phyloP scores from a whole-genome alignment of 2,888 invertebrate genomes.

The Cantharis rufa region DNA sequence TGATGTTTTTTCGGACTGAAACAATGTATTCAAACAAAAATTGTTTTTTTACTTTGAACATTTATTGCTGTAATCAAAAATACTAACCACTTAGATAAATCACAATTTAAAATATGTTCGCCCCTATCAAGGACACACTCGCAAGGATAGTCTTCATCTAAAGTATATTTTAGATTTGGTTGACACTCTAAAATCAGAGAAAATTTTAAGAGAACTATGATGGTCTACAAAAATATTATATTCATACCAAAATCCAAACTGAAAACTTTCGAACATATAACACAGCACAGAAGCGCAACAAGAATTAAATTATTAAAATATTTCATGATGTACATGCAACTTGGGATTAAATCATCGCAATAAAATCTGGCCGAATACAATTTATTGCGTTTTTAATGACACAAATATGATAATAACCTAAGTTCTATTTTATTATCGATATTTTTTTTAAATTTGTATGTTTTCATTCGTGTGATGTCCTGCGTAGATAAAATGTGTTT shows the following conservation, averaged over 20 bases:
- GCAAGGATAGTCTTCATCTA: constrained; percentile 1
- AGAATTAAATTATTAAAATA: not conserved
- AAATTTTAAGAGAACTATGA: not conserved
- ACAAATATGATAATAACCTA: not conserved
- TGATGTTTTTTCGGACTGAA: constrained; percentile 3
- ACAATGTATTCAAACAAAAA: not conserved
- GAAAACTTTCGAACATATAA: not conserved
- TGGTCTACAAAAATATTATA: not conserved
- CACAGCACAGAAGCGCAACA: not conserved
- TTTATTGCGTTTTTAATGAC: not conserved
- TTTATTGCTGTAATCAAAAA: not conserved
- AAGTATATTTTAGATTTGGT: not conserved
- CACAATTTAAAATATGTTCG: not conserved
- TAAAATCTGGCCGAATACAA: not conserved
- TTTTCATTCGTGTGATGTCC: not conserved
- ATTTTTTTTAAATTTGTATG: not conserved
- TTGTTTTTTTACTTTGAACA: no score
- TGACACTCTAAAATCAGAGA: not conserved
- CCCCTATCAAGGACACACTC: not conserved
- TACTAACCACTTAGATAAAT: not conserved
- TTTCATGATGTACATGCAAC: not conserved
- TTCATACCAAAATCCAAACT: not conserved
- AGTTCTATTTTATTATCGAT: not conserved
- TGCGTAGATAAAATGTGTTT: not conserved
- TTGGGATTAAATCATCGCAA: not conserved